A percentile compares a stretch with the other conserved stretches of the same genome.
Conservation (phyloP, 2,113 vertebrate species). For the Laticauda laticaudata region DNA sequence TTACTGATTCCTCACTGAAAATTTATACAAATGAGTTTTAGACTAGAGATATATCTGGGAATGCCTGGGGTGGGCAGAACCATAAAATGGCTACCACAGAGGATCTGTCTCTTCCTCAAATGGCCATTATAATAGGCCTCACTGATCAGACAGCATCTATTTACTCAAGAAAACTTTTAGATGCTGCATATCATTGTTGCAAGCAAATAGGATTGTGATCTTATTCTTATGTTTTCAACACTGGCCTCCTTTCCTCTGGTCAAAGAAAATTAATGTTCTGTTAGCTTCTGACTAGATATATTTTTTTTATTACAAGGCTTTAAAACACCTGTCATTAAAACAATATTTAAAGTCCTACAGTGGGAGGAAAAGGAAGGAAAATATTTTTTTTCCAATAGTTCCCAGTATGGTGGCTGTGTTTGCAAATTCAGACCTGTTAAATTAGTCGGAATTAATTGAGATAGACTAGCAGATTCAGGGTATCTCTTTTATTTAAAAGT, state of each 20-base stretch:
- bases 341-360: not conserved
- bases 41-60: not conserved
- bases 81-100: not conserved
- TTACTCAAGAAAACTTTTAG: not conserved
- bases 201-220: not conserved
- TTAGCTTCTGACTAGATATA: not conserved
- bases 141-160: not conserved
- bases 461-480: no score
- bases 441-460: no score
- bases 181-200: not conserved
- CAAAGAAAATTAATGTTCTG: not conserved
- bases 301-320: not conserved
- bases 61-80: not conserved
- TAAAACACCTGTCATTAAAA: not conserved
- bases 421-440: not conserved
- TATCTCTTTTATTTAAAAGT: no score
- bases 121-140: not conserved
- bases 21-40: not conserved
- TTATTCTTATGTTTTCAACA: not conserved
- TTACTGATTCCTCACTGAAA: not conserved
- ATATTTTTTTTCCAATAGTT: not conserved
- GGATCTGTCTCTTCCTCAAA: not conserved
- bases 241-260: not conserved
- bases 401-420: not conserved
- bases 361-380: not conserved